A percentile compares a stretch with the other conserved stretches of the same genome.
phyloP scores from a whole-genome alignment of 1,140 invertebrate species.

The Leptinotarsa defecta region DNA sequence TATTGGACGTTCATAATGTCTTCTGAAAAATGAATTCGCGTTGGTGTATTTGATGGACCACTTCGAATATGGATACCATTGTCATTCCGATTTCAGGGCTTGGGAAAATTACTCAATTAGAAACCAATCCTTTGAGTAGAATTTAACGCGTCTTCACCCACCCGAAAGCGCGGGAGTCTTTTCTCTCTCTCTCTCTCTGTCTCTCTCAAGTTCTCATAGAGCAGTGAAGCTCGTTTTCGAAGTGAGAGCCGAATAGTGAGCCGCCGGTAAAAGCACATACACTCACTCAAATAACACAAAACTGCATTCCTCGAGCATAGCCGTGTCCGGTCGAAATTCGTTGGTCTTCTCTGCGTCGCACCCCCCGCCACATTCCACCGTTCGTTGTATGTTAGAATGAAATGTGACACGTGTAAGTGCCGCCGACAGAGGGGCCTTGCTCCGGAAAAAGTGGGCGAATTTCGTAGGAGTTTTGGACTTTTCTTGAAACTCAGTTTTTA shows the following conservation, averaged over 20 bases:
- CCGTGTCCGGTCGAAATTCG: slow-evolving; percentile 17
- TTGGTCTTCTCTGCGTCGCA: not conserved
- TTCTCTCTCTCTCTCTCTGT: too few species aligned
- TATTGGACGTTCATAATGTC: too few species aligned
- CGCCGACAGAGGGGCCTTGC: not conserved
- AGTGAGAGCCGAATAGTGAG: not conserved
- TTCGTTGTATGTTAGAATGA: not conserved
- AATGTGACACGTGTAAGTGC: not conserved
- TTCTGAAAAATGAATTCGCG: too few species aligned
- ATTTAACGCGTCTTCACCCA: not conserved
- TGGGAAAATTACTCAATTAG: too few species aligned
- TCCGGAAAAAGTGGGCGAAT: too few species aligned
- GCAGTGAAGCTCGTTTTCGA: not conserved
- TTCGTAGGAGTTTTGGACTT: too few species aligned
- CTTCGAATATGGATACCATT: too few species aligned
- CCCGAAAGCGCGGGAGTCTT: not conserved
- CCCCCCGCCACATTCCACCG: not conserved
- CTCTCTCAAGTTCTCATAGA: too few species aligned
- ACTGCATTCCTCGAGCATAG: slow-evolving; percentile 1
- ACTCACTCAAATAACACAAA: not conserved
- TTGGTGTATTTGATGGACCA: too few species aligned
- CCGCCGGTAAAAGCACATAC: not conserved
- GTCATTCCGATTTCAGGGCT: too few species aligned
- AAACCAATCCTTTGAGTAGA: too few species aligned
- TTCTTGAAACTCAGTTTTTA: too few species aligned